A percentile compares a stretch with the other conserved stretches of the same genome.
phyloP scores from a whole-genome alignment of 2,797 vertebrate genomes.

The Anableps anableps region DNA sequence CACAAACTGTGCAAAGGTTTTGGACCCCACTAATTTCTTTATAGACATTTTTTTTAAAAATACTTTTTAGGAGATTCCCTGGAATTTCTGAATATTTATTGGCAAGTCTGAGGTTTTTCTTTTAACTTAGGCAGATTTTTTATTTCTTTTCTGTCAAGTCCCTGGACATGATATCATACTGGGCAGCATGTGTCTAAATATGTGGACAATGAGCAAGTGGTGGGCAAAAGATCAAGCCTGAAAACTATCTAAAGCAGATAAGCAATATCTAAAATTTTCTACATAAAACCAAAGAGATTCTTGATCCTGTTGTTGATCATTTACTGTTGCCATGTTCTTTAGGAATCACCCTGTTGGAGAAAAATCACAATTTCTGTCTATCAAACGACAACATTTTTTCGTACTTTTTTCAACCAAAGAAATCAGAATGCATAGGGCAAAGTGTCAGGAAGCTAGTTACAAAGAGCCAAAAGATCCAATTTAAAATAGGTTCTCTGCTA shows the following conservation, averaged over 20 bases:
- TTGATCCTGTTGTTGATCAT: neutral
- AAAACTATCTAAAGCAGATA: neutral
- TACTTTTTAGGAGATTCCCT: neutral
- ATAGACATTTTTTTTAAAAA: neutral
- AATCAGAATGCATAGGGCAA: neutral
- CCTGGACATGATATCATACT: neutral
- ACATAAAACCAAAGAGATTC: neutral
- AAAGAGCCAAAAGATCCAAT: neutral
- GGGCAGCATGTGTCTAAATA: neutral
- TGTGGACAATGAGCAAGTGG: neutral
- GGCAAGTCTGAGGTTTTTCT: neutral
- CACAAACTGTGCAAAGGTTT: neutral
- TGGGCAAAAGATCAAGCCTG: neutral
- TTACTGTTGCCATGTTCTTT: neutral
- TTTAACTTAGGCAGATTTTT: neutral
- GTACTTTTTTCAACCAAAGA: neutral
- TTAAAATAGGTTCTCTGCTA: neutral
- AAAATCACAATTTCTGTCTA: neutral
- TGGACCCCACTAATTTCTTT: neutral
- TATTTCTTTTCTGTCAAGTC: neutral
- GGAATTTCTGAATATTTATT: neutral
- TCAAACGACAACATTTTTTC: neutral
- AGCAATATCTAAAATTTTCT: neutral
- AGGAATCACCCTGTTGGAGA: neutral
- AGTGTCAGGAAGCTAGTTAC: neutral